Percentiles rank a stretch among this genome's conserved stretches.
Evolutionary conservation across 2,888 invertebrate species (phyloP).

Genomic region (Aleiodes alternator): DNA sequence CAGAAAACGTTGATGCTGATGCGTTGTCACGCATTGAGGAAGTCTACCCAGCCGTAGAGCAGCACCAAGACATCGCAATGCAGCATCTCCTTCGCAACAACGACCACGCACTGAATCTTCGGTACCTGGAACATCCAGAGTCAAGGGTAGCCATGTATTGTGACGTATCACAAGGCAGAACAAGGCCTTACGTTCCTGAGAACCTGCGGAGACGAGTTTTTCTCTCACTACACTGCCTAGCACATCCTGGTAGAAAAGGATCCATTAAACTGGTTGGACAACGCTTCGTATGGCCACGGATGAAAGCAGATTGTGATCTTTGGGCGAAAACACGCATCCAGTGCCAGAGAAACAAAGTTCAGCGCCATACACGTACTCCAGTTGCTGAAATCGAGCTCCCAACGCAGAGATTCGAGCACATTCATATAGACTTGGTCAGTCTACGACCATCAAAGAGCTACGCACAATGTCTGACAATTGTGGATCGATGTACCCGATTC

Average conservation of each 20-base stretch:
- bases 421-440: neutral
- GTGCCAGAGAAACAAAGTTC: constrained; percentile 19
- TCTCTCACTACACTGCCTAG: neutral
- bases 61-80: neutral
- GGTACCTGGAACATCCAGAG: neutral
- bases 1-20: constrained; percentile 19
- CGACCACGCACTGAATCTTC: neutral
- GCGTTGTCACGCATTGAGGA: neutral
- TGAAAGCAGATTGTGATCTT: neutral
- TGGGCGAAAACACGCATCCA: constrained; percentile 6
- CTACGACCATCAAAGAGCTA: constrained; percentile 52
- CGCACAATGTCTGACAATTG: constrained; percentile 67
- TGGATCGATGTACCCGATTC: constrained; percentile 62
- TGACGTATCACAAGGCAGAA: neutral
- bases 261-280: neutral
- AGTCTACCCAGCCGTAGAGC: neutral
- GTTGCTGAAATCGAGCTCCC: neutral
- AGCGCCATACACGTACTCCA: neutral
- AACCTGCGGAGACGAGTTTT: constrained; percentile 11
- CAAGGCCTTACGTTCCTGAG: neutral
- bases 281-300: neutral
- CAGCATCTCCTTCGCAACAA: neutral
- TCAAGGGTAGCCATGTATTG: neutral
- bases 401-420: constrained; percentile 5
- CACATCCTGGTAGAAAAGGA: constrained; percentile 6